Evolutionary conservation across 2,888 invertebrate species (phyloP), one percentile per base, ranked within the genome.

Genomic region (Callosobruchus maculatus): DNA sequence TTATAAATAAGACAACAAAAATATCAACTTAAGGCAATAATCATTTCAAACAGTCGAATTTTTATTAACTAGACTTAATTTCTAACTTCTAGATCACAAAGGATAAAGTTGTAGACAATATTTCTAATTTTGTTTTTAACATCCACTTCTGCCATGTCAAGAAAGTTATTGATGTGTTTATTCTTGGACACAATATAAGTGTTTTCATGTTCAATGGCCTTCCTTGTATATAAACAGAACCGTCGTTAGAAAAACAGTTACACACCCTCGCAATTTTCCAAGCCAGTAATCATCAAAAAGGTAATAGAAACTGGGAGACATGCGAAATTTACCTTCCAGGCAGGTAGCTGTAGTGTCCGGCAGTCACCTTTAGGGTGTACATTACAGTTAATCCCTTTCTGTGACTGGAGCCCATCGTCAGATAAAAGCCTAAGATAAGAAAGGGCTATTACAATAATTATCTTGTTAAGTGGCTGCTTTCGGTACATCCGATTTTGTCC

Each of bases 361-460:
- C 49, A 49, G 49, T 49, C 49, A 49, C 49, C 49, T 49, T 49
- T 13, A 49, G 18, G 49, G 49, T 49, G 18, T 49, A 49, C 49
- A 49, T 49, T 49, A 49, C 49, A 49, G 49, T 49, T 49, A 49
- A 49, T 49, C 49, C 49, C 49, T 49, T 49, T 49, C 49, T 49
- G 49, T 70, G 70, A 26, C 70, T 70, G 30, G 20, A 70, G 22
- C 21, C 68, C 22, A 68, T 22, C 68, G 68, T 68, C 21, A 21
- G 21, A 68, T 21, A 20, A n/a, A 22, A 68, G 4, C 21, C 21
- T 18, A 0, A 74, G 77, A 76, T 77, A 77, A 77, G 75, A 70
- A 73, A 70, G 70, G 77, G 75, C 74, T 76, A 77, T 76, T 76
- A 77, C 77, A 75, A 73, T 74, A 76, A 75, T 77, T 71, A 77